phyloP scores from a whole-genome alignment of 2,113 vertebrate genomes.

The Muntiacus reevesi region DNA sequence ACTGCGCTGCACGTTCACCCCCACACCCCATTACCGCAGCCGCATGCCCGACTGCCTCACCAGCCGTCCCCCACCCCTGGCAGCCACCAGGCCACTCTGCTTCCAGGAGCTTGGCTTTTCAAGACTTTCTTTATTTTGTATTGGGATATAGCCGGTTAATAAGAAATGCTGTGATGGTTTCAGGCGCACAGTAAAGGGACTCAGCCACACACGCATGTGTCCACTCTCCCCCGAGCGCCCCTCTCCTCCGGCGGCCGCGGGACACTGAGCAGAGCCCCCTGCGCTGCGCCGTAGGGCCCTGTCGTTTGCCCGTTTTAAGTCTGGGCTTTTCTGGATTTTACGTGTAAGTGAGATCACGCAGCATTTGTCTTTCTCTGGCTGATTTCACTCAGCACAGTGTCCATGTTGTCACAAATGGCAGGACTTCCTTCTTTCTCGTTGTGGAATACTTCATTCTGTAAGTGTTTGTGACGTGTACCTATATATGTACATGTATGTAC shows the following conservation, averaged over 20 bases:
- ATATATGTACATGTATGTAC: not conserved
- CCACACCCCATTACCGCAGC: fast-evolving
- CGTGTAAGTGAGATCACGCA: fast-evolving
- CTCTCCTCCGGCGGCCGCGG: not conserved
- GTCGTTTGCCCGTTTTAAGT: not conserved
- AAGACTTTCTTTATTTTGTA: not conserved
- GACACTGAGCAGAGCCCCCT: not conserved
- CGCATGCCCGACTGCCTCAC: not conserved
- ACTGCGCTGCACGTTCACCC: fast-evolving
- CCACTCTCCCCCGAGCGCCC: not conserved
- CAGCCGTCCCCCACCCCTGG: not conserved
- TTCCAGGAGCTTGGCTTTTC: fast-evolving
- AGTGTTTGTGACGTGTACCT: not conserved
- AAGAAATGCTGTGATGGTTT: not conserved
- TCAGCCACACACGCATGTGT: fast-evolving
- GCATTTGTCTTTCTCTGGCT: not conserved
- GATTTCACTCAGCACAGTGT: fast-evolving
- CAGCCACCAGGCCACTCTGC: not conserved
- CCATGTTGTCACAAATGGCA: not conserved
- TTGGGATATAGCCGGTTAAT: not conserved
- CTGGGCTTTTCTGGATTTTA: fast-evolving
- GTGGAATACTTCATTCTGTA: no score
- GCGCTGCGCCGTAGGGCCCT: not conserved
- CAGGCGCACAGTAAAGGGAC: not conserved
- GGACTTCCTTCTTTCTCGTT: not conserved